phyloP scores from a whole-genome alignment of 2,113 vertebrate genomes.

The Dicrurus megarhynchus region DNA sequence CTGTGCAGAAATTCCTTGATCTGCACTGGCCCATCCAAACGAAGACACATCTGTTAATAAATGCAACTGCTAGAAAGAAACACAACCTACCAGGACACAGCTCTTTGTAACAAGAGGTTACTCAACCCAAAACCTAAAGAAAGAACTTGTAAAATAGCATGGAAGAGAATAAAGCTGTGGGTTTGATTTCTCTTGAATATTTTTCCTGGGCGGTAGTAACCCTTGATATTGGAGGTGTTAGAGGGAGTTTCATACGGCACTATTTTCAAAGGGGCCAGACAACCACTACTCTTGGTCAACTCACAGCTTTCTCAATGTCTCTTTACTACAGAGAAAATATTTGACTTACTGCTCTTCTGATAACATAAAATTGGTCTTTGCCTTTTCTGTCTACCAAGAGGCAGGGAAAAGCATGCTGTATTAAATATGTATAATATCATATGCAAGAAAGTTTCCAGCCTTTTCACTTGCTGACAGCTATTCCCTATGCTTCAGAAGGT shows the following conservation, averaged over 20 bases:
- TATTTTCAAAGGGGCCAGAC: neutral
- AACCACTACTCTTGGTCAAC: neutral
- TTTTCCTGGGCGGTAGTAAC: neutral
- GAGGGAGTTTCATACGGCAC: neutral
- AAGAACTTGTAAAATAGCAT: neutral
- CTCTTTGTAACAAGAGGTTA: neutral
- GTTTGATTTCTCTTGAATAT: neutral
- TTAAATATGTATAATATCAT: neutral
- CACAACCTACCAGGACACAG: neutral
- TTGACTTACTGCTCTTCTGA: neutral
- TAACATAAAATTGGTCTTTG: neutral
- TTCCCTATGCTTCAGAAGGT: neutral
- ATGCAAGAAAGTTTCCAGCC: neutral
- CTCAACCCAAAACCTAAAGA: neutral
- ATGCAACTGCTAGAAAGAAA: neutral
- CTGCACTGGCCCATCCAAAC: neutral
- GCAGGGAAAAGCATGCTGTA: neutral
- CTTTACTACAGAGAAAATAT: neutral
- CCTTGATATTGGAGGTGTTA: neutral
- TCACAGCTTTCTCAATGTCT: neutral
- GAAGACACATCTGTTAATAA: neutral
- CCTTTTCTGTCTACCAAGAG: neutral
- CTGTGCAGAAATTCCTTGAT: neutral
- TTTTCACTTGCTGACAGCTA: conserved; percentile 14
- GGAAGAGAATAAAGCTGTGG: neutral